phyloP scores from a whole-genome alignment of 2,888 invertebrate genomes.

The Diaprepes abbreviatus region DNA sequence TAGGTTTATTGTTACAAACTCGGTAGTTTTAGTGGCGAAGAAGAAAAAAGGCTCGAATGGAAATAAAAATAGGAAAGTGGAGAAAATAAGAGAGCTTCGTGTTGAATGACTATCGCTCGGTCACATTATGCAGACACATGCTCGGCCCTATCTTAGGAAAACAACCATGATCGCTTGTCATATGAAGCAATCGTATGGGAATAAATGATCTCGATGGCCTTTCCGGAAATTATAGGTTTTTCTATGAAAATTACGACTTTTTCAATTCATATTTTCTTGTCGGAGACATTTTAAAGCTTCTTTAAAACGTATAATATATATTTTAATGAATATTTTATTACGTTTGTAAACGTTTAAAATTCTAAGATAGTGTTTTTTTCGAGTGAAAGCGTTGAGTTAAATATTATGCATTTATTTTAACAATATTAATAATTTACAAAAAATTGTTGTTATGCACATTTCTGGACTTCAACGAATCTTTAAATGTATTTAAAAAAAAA shows the following conservation, averaged over 20 bases:
- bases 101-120: constrained; percentile 56
- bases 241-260: constrained; percentile 40
- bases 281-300: background rate
- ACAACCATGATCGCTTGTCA: constrained; percentile 58
- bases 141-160: constrained; percentile 58
- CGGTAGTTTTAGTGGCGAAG: constrained; percentile 36
- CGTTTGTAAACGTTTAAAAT: no score
- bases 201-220: constrained; percentile 43
- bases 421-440: no score
- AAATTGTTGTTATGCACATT: no score
- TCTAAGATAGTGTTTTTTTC: no score
- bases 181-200: constrained; percentile 51
- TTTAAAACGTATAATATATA: background rate
- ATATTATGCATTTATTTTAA: no score
- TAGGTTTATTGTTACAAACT: constrained; percentile 44
- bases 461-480: no score
- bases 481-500: no score
- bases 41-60: constrained; percentile 45
- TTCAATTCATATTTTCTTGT: constrained; percentile 18
- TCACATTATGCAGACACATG: constrained; percentile 62
- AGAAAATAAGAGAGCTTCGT: constrained; percentile 40
- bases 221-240: constrained; percentile 44
- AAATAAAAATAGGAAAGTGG: constrained; percentile 43
- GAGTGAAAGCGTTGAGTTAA: no score
- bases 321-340: background rate